Evolutionary conservation across 1,140 invertebrate genomes (phyloP).

Genomic region (Macrocentrus cingulum): DNA sequence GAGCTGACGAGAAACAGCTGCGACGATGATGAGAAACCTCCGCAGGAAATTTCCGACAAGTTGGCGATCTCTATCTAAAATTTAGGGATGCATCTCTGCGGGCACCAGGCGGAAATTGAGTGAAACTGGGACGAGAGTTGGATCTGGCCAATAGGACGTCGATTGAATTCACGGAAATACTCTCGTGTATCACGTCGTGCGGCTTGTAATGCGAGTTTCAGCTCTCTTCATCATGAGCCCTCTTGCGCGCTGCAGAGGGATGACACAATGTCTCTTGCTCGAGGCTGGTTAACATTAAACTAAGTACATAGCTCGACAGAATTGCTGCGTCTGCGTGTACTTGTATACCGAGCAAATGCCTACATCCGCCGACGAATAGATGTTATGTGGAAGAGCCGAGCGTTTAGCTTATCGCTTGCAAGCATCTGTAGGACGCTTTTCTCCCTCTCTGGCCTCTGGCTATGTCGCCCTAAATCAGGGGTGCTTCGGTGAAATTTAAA

Average conservation of each 20-base stretch:
- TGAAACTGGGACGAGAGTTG: constrained; percentile 36
- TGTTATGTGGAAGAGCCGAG: constrained; percentile 18
- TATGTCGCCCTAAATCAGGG: constrained; percentile 38
- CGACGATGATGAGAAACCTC: not conserved
- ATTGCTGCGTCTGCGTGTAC: not conserved
- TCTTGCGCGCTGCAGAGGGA: constrained; percentile 7
- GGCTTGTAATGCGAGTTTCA: not conserved
- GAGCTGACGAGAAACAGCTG: constrained; percentile 1
- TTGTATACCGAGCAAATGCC: constrained; percentile 1
- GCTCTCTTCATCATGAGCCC: constrained; percentile 6
- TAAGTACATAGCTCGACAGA: not conserved
- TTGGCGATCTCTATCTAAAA: constrained; percentile 48
- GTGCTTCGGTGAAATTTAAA: constrained; percentile 35
- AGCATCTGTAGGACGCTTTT: constrained; percentile 15
- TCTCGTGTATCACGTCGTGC: not conserved
- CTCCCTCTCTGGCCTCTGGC: not conserved
- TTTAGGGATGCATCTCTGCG: constrained; percentile 36
- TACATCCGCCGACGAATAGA: not conserved
- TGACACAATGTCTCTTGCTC: constrained; percentile 15
- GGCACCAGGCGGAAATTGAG: constrained; percentile 43
- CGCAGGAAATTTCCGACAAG: constrained; percentile 43
- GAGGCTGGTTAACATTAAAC: constrained; percentile 1
- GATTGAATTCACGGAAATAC: not conserved
- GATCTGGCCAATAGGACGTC: constrained; percentile 28
- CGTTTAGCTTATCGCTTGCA: constrained; percentile 30